Conservation (phyloP, 2,888 invertebrate species). For the Philhelius pedissequus region DNA sequence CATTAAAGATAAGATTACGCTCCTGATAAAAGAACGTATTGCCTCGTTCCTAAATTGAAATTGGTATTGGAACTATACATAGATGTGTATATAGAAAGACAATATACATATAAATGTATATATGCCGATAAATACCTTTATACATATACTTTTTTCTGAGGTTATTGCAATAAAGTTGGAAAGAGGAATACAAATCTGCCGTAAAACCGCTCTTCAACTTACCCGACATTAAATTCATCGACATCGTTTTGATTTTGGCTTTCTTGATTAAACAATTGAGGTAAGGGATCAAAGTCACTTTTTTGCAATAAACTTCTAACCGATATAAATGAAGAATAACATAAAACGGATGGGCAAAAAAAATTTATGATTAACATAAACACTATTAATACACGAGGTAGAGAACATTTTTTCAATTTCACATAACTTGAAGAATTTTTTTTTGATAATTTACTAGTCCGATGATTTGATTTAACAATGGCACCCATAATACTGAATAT, state of each 20-base stretch:
- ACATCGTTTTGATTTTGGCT: neutral
- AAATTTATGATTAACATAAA: slow-evolving; percentile 16
- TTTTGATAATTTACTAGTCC: slow-evolving; percentile 52
- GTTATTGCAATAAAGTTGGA: neutral
- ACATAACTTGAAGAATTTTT: slow-evolving; percentile 17
- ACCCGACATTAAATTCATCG: neutral
- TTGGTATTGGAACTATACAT: neutral
- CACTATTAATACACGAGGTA: slow-evolving; percentile 34
- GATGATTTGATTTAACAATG: slow-evolving; percentile 22
- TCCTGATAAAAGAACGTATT: slow-evolving; percentile 22
- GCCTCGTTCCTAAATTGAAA: neutral
- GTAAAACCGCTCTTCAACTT: neutral
- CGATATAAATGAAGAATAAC: slow-evolving; percentile 7
- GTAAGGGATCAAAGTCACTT: neutral
- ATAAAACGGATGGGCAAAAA: slow-evolving; percentile 22
- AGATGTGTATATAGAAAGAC: too few species aligned
- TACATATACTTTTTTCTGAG: neutral
- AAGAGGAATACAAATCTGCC: neutral
- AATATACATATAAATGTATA: neutral
- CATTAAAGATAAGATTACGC: slow-evolving; percentile 19
- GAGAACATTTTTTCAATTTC: slow-evolving; percentile 37
- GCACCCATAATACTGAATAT: slow-evolving; percentile 60
- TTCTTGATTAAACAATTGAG: neutral
- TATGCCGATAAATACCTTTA: neutral
- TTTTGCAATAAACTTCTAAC: neutral